Evolutionary conservation across 2,113 vertebrate species (phyloP), one percentile per base, ranked within the genome.

Genomic region (Alaudala cheleensis): DNA sequence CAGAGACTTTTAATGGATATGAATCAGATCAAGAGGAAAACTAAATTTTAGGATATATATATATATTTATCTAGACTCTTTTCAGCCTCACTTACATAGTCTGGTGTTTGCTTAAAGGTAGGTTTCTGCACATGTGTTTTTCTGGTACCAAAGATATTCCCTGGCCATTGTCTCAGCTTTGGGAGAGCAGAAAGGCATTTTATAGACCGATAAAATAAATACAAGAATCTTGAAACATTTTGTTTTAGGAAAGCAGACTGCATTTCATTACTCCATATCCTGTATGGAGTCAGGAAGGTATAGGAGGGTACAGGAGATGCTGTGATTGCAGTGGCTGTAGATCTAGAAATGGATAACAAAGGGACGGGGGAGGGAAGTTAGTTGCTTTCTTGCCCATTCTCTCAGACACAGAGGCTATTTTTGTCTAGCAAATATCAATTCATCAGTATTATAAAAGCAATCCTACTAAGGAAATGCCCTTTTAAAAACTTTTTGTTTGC

Each of bases 231-330:
- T 83, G 60, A 93, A 88, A 79, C 34, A 51, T 62, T 86, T 94
- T 96, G 76, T 92, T 92, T 95, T 78, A 90, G 85, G 72, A 90
- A 97, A 67, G 69, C 65, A 88, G 80, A 29, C 92, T 84, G n/a
- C n/a, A n/a, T n/a, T n/a, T n/a, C n/a, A n/a, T n/a, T n/a, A n/a
- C n/a, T n/a, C n/a, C n/a, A 96, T 96, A 94, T 96, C 92, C 94
- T 96, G 94, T 92, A 25, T 65, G 90, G 92, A 96, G 80, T 83
- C 94, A 96, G 93, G 94, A 96, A 96, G 92, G 88, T 96, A 88
- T 51, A 83, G 85, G 72, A 96, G 93, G 79, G 51, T 81, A 90
- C 88, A 74, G 92, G 88, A 88, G 92, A 78, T 81, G 65, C 49
- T 96, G 82, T 90, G 85, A 67, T 92, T 78, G 60, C 79, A 81